Evolutionary conservation across 2,888 invertebrate species (phyloP).

Genomic region (Empis stercorea): DNA sequence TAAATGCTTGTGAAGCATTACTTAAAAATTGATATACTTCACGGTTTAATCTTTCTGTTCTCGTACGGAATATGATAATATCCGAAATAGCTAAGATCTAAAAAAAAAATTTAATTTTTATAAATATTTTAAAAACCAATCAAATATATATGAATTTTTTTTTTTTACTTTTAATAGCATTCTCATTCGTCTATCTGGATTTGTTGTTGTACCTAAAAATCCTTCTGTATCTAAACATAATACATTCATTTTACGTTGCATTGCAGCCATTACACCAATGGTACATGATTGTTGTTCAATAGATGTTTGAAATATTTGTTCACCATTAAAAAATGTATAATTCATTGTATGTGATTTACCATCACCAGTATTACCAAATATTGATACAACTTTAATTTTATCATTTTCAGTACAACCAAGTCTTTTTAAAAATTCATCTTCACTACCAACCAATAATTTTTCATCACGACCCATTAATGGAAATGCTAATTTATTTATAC

Average conservation of each 20-base stretch:
- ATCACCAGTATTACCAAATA: conserved; percentile 75
- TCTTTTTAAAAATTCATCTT: conserved; percentile 39
- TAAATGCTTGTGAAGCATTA: conserved; percentile 61
- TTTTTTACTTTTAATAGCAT: conserved; percentile 50
- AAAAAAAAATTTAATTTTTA: conserved; percentile 2
- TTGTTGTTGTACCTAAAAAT: conserved; percentile 43
- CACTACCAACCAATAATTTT: conserved; percentile 42
- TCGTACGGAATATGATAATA: conserved; percentile 62
- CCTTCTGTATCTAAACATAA: conserved; percentile 72
- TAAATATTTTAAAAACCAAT: too few relatives aligned
- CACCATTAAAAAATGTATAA: conserved; percentile 52
- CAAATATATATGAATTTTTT: neutral
- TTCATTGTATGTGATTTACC: conserved; percentile 72
- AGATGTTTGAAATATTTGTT: conserved; percentile 38
- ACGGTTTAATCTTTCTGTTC: conserved; percentile 58
- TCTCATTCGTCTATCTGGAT: conserved; percentile 39
- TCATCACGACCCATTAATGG: conserved; percentile 50
- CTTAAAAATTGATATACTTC: conserved; percentile 68
- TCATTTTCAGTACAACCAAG: conserved; percentile 30
- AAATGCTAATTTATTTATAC: conserved; percentile 25
- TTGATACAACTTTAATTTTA: conserved; percentile 65
- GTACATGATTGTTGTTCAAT: conserved; percentile 53
- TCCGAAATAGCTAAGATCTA: conserved; percentile 68
- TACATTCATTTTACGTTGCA: conserved; percentile 48
- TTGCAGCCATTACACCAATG: conserved; percentile 65